Conservation (phyloP, 2,888 invertebrate species). For the Phorcus lineatus region DNA sequence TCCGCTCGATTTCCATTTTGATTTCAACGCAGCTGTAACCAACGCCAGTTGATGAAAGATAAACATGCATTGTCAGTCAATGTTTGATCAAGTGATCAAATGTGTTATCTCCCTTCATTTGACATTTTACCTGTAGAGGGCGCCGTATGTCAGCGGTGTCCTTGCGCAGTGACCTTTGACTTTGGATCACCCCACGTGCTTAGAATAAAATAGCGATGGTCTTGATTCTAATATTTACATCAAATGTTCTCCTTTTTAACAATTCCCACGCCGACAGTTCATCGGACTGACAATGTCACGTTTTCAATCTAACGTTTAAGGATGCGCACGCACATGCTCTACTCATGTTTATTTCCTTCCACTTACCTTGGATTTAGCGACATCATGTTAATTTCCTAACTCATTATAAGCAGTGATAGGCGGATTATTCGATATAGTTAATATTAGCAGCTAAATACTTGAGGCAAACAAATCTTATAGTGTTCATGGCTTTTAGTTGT, state of each 20-base stretch:
- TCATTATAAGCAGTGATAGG: too few relatives aligned
- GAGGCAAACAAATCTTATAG: too few relatives aligned
- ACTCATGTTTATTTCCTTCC: too few relatives aligned
- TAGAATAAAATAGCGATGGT: neutral
- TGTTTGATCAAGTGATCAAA: conserved; percentile 1
- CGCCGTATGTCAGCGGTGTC: neutral
- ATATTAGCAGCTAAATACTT: too few relatives aligned
- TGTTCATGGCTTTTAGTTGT: too few relatives aligned
- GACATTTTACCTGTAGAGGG: conserved; percentile 1
- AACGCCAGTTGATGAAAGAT: neutral
- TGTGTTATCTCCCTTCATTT: neutral
- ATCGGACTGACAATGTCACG: too few relatives aligned
- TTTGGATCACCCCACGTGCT: neutral
- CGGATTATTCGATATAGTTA: too few relatives aligned
- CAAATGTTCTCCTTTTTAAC: neutral
- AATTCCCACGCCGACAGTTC: neutral
- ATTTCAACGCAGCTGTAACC: neutral
- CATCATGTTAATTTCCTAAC: too few relatives aligned
- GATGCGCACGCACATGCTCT: too few relatives aligned
- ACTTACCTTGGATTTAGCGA: too few relatives aligned
- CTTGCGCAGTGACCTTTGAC: conserved; percentile 4
- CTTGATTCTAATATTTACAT: neutral
- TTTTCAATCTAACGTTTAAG: too few relatives aligned
- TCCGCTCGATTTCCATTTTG: conserved; percentile 10
- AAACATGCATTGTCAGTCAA: neutral